Conservation (phyloP, 2,888 invertebrate species). For the Lithosia quadra region DNA sequence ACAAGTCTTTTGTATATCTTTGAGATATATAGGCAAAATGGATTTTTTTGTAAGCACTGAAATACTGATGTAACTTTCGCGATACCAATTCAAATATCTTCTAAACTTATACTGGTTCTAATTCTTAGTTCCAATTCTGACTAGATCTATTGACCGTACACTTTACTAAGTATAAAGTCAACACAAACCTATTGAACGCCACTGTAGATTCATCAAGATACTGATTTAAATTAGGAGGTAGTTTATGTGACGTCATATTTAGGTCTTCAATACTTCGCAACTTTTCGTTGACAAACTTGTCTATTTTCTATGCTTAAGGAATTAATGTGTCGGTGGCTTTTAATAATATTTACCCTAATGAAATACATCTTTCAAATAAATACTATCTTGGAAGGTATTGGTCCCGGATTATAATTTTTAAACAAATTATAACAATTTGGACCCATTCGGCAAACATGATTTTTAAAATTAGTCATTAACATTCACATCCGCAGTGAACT, state of each 20-base stretch:
- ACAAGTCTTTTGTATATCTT: constrained; percentile 26
- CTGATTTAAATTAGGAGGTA: constrained; percentile 85
- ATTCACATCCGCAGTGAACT: constrained; percentile 70
- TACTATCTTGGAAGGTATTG: constrained; percentile 87
- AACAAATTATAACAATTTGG: constrained; percentile 87
- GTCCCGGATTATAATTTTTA: constrained; percentile 87
- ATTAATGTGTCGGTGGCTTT: constrained; percentile 88
- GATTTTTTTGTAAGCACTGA: constrained; percentile 24
- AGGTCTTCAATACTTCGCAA: constrained; percentile 78
- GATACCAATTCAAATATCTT: constrained; percentile 32
- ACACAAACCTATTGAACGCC: constrained; percentile 67
- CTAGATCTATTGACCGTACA: constrained; percentile 77
- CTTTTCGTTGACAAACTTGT: constrained; percentile 81
- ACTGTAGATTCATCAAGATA: constrained; percentile 73
- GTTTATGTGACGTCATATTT: constrained; percentile 73
- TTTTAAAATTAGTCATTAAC: constrained; percentile 74
- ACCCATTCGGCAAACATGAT: constrained; percentile 84
- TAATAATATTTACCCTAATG: constrained; percentile 85
- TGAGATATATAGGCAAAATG: constrained; percentile 1
- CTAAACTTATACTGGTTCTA: constrained; percentile 51
- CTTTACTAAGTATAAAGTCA: constrained; percentile 62
- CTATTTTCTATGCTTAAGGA: constrained; percentile 87
- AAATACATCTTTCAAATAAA: constrained; percentile 87
- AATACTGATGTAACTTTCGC: constrained; percentile 25
- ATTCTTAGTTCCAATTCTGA: constrained; percentile 82